phyloP scores from a whole-genome alignment of 2,888 invertebrate genomes.

The Eueremaeus valkanovi region DNA sequence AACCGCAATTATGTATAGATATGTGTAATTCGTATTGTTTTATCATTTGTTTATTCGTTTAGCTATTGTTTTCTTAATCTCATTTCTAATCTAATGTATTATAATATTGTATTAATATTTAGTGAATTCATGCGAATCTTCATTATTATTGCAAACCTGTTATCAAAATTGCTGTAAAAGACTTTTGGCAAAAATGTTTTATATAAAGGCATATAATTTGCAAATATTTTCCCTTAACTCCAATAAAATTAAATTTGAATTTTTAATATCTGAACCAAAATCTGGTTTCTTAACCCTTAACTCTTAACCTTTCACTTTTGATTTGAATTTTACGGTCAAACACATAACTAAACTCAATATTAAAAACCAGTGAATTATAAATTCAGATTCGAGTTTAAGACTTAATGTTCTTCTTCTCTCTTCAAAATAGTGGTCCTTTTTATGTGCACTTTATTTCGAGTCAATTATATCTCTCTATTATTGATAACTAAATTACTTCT shows the following conservation, averaged over 20 bases:
- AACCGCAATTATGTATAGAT: not conserved
- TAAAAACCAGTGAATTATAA: too few relatives aligned
- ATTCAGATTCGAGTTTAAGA: too few relatives aligned
- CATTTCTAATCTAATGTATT: not conserved
- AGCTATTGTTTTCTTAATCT: not conserved
- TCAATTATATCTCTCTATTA: too few relatives aligned
- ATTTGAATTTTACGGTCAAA: not conserved
- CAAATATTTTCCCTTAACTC: not conserved
- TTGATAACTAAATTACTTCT: too few relatives aligned
- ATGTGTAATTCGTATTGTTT: not conserved
- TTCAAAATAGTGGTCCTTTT: too few relatives aligned
- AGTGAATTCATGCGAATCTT: not conserved
- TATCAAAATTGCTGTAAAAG: not conserved
- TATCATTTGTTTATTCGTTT: constrained; percentile 1
- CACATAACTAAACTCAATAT: not conserved
- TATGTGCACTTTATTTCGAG: too few relatives aligned
- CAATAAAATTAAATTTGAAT: not conserved
- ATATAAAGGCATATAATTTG: not conserved
- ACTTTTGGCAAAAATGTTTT: not conserved
- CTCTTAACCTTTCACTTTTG: constrained; percentile 6
- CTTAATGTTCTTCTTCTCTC: too few relatives aligned
- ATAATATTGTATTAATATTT: not conserved
- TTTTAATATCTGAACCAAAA: not conserved
- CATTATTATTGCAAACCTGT: too few relatives aligned
- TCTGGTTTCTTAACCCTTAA: not conserved